Evolutionary conservation across 2,113 vertebrate species (phyloP).

Genomic region (Willisornis vidua): DNA sequence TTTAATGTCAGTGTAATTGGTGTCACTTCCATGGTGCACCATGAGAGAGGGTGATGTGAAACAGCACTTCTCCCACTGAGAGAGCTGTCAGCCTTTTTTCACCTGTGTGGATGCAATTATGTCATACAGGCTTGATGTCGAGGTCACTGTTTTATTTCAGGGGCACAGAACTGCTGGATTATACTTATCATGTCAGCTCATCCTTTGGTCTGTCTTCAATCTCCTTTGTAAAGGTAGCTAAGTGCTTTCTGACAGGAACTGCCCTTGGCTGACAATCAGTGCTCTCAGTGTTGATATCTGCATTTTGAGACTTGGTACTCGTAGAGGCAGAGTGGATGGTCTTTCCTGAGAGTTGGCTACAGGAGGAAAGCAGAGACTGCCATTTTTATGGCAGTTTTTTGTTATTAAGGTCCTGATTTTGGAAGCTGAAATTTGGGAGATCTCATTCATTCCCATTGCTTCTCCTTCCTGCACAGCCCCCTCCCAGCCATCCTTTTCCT

Average conservation of each 20-base stretch:
- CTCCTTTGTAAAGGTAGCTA: not conserved
- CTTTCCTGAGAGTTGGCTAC: not conserved
- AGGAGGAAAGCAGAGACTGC: not conserved
- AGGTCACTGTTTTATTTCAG: not conserved
- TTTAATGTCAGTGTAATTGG: not conserved
- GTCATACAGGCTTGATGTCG: too few species aligned
- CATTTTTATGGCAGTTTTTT: not conserved
- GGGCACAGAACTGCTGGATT: not conserved
- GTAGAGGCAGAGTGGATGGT: not conserved
- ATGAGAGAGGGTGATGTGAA: not conserved
- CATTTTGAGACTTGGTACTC: not conserved
- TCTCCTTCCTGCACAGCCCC: not conserved
- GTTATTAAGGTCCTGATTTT: not conserved
- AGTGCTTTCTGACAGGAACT: not conserved
- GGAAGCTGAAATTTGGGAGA: not conserved
- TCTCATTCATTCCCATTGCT: not conserved
- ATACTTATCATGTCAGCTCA: not conserved
- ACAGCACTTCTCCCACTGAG: not conserved
- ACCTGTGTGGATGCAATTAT: accelerated
- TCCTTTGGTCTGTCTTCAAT: not conserved
- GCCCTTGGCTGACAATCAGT: not conserved
- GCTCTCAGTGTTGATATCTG: accelerated
- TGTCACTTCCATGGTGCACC: not conserved
- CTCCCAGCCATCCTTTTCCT: not conserved
- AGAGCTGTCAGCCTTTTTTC: not conserved